Evolutionary conservation across 2,888 invertebrate genomes (phyloP), one percentile per base, ranked within the genome.

Genomic region (Dryococelus australis): DNA sequence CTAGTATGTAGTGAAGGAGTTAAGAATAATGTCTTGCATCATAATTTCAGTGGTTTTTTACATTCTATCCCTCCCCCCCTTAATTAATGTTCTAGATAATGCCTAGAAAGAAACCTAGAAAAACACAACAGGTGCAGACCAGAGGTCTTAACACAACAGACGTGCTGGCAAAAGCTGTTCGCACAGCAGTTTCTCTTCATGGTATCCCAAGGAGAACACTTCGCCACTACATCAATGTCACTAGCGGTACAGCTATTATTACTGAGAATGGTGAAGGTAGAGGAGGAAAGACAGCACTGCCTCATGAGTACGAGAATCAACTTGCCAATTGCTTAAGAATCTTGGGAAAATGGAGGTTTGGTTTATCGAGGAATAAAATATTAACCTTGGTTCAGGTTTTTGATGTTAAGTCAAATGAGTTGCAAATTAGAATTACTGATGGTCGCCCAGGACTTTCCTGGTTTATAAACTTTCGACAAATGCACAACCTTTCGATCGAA

Each of bases 401-500:
- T n/a, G n/a, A n/a, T 24, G n/a, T 79, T 79, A 79, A 79, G n/a
- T 79, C 27, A 79, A 79, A 83, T 27, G 83, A 83, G n/a, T 24
- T 28, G 83, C 12, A 83, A 83, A 83, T 9, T 28, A 27, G 83
- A 83, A 26, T 83, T 83, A 27, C 27, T 28, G 28, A 27, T 83
- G 83, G 83, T 43, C 27, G 83, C 10, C 83, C 83, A 28, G 83
- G 27, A 83, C 28, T 9, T 1, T 26, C n/a, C 83, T 27, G 10
- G 28, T 83, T 83, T 24, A 83, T 83, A 12, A 83, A 28, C 27
- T 83, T 83, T 83, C 0, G 83, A 28, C 28, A 27, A 6, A 83
- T 10, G 83, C 43, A 83, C 83, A 83, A 83, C 27, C 83, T 83
- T 0, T 83, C 83, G 28, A 83, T 28, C 3, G 26, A 83, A 28